Evolutionary conservation across 2,113 vertebrate species (phyloP).

Genomic region (Psephotus haematonotus): DNA sequence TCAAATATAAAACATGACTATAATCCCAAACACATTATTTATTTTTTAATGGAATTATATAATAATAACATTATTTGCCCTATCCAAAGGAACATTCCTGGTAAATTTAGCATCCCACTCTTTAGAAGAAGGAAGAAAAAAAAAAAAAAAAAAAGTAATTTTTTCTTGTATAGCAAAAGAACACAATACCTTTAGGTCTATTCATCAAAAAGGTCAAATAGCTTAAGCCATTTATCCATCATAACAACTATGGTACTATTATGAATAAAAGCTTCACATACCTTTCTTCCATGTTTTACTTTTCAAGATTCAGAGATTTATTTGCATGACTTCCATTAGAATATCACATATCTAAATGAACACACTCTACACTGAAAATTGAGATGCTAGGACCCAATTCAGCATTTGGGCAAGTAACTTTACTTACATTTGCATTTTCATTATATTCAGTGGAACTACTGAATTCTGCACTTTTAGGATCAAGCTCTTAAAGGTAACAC

Average conservation of each 20-base stretch:
- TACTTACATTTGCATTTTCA: not conserved
- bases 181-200: not conserved
- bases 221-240: not conserved
- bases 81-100: not conserved
- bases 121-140: not conserved
- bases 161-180: not conserved
- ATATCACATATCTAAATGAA: not conserved
- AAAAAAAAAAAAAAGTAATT: not conserved
- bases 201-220: not conserved
- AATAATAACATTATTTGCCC: not conserved
- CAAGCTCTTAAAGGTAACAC: not conserved
- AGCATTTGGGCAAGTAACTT: not conserved
- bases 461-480: not conserved
- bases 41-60: not conserved
- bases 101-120: not conserved
- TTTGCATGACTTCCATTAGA: not conserved
- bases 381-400: not conserved
- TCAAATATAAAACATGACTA: not conserved
- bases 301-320: constrained; percentile 16
- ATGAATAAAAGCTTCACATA: not conserved
- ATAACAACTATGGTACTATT: not conserved
- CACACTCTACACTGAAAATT: not conserved
- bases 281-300: not conserved
- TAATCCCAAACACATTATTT: not conserved
- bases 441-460: not conserved